Conservation (phyloP, 2,113 vertebrate genomes). For the Cinclus mexicanus region DNA sequence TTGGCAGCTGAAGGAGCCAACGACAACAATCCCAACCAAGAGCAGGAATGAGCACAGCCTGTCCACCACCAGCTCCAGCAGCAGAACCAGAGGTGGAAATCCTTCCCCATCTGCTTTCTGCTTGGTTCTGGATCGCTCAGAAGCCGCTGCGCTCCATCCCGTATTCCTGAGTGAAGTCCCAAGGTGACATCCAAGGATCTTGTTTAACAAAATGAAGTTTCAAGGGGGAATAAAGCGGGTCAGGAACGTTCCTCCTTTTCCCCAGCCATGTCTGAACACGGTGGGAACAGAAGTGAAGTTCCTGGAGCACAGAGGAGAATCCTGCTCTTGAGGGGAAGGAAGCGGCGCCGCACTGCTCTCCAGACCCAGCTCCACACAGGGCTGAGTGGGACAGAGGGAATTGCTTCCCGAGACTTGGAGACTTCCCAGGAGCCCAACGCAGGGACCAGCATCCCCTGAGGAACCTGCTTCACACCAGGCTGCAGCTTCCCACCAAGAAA, state of each 20-base stretch:
- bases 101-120: not conserved
- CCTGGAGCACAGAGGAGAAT: not conserved
- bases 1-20: not conserved
- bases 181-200: accelerated
- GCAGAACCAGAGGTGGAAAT: not conserved
- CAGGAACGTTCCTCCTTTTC: not conserved
- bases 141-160: accelerated
- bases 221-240: accelerated
- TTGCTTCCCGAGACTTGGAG: not conserved
- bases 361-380: not conserved
- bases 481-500: not conserved
- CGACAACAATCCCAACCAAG: not conserved
- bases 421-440: accelerated
- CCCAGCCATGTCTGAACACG: accelerated
- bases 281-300: not conserved
- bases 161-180: accelerated
- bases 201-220: accelerated
- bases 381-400: not conserved
- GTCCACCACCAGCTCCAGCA: not conserved
- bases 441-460: accelerated
- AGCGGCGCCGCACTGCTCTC: not conserved
- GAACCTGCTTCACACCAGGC: accelerated
- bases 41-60: not conserved
- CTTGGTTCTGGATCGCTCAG: accelerated
- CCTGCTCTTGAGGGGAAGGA: constrained; percentile 1